Percentiles rank a stretch among this genome's conserved stretches.
Conservation (phyloP, 2,888 invertebrate genomes). For the Drosophila acutilabella region DNA sequence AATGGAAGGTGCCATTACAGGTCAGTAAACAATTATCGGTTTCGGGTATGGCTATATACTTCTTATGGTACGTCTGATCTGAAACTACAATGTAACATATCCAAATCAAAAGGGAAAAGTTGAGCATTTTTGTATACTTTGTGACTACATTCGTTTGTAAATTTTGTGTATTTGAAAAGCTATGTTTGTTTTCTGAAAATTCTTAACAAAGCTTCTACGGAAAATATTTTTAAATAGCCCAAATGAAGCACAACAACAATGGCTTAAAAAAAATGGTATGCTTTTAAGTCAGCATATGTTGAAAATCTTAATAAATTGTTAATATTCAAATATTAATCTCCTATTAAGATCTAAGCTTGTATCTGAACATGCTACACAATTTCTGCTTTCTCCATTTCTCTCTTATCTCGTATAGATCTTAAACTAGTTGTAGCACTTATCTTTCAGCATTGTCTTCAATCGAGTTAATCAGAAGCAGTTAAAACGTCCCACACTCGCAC, state of each 20-base stretch:
- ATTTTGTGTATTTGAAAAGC: background rate
- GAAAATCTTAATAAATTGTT: no score
- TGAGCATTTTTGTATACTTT: conserved; percentile 1
- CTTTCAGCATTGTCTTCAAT: background rate
- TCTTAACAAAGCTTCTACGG: background rate
- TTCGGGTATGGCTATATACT: no score
- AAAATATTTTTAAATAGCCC: background rate
- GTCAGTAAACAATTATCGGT: background rate
- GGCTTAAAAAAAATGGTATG: no score
- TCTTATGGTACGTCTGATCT: background rate
- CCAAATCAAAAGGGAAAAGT: background rate
- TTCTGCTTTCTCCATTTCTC: background rate
- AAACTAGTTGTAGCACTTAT: background rate
- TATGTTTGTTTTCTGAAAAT: background rate
- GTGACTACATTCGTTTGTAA: background rate
- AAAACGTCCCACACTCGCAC: background rate
- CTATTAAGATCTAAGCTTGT: no score
- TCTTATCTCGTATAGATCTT: background rate
- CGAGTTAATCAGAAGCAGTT: background rate
- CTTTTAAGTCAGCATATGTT: no score
- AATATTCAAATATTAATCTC: no score
- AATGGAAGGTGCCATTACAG: background rate
- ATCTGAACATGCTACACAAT: no score
- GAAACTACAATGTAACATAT: background rate
- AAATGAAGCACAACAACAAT: no score